Evolutionary conservation across 2,888 invertebrate species (phyloP), one percentile per base, ranked within the genome.

Genomic region (Ernsta delagoae): DNA sequence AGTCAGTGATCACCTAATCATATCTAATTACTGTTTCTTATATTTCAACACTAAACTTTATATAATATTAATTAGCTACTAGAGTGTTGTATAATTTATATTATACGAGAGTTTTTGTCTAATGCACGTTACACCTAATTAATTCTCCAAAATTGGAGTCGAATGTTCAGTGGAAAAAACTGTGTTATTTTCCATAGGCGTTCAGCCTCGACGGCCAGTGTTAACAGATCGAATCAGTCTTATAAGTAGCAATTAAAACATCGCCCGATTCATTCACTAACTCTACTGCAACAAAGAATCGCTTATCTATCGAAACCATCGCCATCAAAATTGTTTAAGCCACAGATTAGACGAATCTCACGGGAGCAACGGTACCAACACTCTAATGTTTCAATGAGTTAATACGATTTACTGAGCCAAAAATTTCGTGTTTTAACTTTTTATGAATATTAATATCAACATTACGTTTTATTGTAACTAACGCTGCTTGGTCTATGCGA

Each of bases 241-340:
- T 72, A 72, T 77, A 75, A 77, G 73, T 70, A 73, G 77, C 77
- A 81, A 80, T 81, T 81, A 80, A 76, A 77, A 75, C 71, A 72
- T 73, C 70, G 77, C 70, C 73, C 75, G 77, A 78, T 77, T 74
- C 75, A 71, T 76, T 75, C 74, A 73, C 75, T 73, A 73, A 70
- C 71, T 75, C 72, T 72, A 77, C 77, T 75, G 76, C 77, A 79
- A 81, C 81, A 78, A 79, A 76, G 77, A 77, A 73, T 65, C 70
- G 71, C 59, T 78, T 81, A 83, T 83, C 83, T 83, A 80, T 81
- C 70, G 76, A 75, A 79, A 77, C 77, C 83, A 83, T 82, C 82
- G 74, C 75, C 72, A 74, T 63, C 69, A 74, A 76, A 78, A 78
- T 75, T 74, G 74, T 75, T 75, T 77, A 64, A 66, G 54, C 63